Percentiles rank a stretch among this genome's conserved stretches.
Conservation (phyloP, 2,888 invertebrate species). For the Meteorus cinctellus region DNA sequence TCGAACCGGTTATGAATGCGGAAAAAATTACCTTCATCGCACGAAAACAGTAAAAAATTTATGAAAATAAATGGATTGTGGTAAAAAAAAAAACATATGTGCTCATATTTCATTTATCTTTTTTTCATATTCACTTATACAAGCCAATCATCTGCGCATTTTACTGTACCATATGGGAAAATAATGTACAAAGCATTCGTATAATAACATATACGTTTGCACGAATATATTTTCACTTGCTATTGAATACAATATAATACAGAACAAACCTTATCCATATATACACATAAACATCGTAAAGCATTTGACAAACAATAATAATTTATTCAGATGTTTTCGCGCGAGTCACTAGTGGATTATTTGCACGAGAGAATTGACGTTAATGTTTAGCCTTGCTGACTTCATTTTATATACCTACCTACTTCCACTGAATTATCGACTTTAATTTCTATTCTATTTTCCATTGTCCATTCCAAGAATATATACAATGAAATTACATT, state of each 20-base stretch:
- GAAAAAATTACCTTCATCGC: background rate
- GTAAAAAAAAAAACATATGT: constrained; percentile 44
- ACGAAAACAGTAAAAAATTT: background rate
- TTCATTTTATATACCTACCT: background rate
- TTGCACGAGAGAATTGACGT: constrained; percentile 17
- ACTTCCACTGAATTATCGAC: constrained; percentile 12
- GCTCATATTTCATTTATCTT: background rate
- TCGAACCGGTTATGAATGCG: background rate
- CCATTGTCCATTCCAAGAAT: background rate
- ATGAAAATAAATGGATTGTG: constrained; percentile 1
- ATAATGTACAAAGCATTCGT: constrained; percentile 68
- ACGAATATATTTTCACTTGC: constrained; percentile 7
- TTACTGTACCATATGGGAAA: constrained; percentile 66
- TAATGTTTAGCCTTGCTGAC: background rate
- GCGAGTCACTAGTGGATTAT: constrained; percentile 40
- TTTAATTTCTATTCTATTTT: background rate
- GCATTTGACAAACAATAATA: constrained; percentile 72
- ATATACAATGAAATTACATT: constrained; percentile 13
- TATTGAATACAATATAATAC: background rate
- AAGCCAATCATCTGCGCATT: constrained; percentile 48
- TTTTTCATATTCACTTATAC: background rate
- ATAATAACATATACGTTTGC: constrained; percentile 56
- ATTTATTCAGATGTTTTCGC: constrained; percentile 73
- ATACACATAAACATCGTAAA: constrained; percentile 57
- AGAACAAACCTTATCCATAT: constrained; percentile 1